Percentiles rank a stretch among this genome's conserved stretches.
phyloP scores from a whole-genome alignment of 2,888 invertebrate species.

The Neoitamus cyanurus region DNA sequence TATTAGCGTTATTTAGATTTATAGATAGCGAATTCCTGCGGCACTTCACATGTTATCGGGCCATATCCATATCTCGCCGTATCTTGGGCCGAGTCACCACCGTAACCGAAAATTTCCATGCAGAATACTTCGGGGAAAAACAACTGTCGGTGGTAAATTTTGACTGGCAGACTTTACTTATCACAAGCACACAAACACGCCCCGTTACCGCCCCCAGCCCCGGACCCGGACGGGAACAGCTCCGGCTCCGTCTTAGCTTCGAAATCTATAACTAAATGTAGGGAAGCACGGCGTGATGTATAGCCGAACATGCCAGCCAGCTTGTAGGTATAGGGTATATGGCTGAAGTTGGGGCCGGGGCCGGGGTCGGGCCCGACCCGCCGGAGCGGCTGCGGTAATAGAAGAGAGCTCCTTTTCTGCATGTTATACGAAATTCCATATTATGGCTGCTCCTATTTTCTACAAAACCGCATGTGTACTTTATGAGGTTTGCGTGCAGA shows the following conservation, averaged over 20 bases:
- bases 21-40: slow-evolving; percentile 29
- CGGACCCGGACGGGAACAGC: background rate
- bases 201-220: background rate
- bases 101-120: slow-evolving; percentile 27
- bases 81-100: slow-evolving; percentile 6
- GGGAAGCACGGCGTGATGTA: slow-evolving; percentile 7
- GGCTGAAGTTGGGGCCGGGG: background rate
- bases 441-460: slow-evolving; percentile 45
- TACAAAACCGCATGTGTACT: slow-evolving; percentile 47
- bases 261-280: slow-evolving; percentile 15
- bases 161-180: slow-evolving; percentile 22
- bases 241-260: background rate
- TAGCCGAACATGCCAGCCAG: background rate
- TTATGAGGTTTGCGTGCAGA: slow-evolving; percentile 50
- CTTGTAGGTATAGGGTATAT: background rate
- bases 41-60: slow-evolving; percentile 41
- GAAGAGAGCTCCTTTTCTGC: slow-evolving; percentile 34
- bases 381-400: background rate
- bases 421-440: slow-evolving; percentile 41
- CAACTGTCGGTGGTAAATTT: slow-evolving; percentile 36
- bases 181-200: background rate
- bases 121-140: background rate
- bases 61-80: slow-evolving; percentile 23
- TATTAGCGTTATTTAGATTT: slow-evolving; percentile 43
- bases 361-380: background rate